Base-by-base conservation (phyloP, 1,140 invertebrate species). In the Druon quercuslanigerum region DNA sequence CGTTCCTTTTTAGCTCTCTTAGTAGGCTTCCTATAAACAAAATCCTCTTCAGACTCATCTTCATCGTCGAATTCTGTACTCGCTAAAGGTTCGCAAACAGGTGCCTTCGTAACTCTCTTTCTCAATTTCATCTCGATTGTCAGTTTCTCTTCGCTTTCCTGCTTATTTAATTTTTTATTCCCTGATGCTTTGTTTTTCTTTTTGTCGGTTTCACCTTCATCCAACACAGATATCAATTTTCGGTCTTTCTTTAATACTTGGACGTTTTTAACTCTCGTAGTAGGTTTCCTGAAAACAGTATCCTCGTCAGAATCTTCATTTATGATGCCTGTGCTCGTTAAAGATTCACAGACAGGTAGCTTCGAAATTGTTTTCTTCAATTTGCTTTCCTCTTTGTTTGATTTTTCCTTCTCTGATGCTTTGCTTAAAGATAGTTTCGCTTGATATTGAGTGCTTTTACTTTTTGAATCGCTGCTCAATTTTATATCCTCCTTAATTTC, bases 211-310 rank as follows among this genome's bases (percentile, higher is more conserved):
- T 87, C 82, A 13, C 78, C 77, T 78, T 94, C 94, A 79, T 94
- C 92, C 76, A 94, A 94, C 13, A 93, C 92, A 6, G 94, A 94
- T 11, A 95, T 78, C 1, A 94, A 91, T 73, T 93, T 90, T 16
- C 92, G 89, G 83, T 93, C 85, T 76, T 83, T 79, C 76, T 83
- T 16, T 51, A 2, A 72, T 79, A 83, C 51, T 46, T 57, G 79
- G 52, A 2, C 3, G 5, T 16, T 33, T 46, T 79, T 51, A n/a
- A 8, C 14, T 17, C 50, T 5, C 57, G 78, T 75, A 20, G 40
- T 51, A 72, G 11, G 8, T 50, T 72, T 9, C 16, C 66, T 76
- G 25, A 71, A 51, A 13, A 19, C 11, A 51, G 13, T 12, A 16
- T 76, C 60, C 20, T 72, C 11, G 51, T 76, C 12, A 72, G 79